A percentile compares a stretch with the other conserved stretches of the same genome.
Evolutionary conservation across 2,113 vertebrate genomes (phyloP).

Genomic region (Poeciliopsis turrubarensis): DNA sequence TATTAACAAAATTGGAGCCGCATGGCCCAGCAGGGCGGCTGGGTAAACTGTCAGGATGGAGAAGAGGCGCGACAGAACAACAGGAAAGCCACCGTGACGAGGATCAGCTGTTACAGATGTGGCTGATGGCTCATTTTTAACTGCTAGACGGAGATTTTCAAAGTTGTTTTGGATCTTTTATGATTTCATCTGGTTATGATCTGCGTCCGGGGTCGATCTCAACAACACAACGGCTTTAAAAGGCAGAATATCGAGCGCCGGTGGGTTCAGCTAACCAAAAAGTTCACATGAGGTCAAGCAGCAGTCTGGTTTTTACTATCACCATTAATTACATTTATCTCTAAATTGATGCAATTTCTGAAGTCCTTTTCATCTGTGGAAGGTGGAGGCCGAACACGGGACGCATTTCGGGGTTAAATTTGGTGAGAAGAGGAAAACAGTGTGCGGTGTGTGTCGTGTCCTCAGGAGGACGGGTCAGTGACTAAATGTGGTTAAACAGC

Average conservation of each 20-base stretch:
- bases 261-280: neutral
- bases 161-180: neutral
- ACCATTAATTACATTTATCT: conserved; percentile 10
- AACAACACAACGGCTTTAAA: neutral
- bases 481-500: conserved; percentile 48
- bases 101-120: conserved; percentile 40
- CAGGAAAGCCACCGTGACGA: conserved; percentile 2
- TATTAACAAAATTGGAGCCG: conserved; percentile 20
- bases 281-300: conserved; percentile 2
- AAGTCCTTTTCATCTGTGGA: conserved; percentile 3
- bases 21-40: conserved; percentile 30
- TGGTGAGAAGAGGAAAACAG: conserved; percentile 1
- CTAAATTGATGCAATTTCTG: neutral
- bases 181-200: conserved; percentile 10
- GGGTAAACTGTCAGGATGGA: conserved; percentile 1
- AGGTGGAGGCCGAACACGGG: neutral
- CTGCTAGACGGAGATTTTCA: conserved; percentile 10
- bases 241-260: neutral
- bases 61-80: conserved; percentile 14
- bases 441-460: conserved; percentile 35
- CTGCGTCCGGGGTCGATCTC: neutral
- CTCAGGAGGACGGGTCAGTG: conserved; percentile 22
- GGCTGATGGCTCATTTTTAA: conserved; percentile 22
- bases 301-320: conserved; percentile 4
- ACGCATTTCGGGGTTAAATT: neutral